phyloP scores from a whole-genome alignment of 1,140 invertebrate genomes.

The Hyles euphorbiae region DNA sequence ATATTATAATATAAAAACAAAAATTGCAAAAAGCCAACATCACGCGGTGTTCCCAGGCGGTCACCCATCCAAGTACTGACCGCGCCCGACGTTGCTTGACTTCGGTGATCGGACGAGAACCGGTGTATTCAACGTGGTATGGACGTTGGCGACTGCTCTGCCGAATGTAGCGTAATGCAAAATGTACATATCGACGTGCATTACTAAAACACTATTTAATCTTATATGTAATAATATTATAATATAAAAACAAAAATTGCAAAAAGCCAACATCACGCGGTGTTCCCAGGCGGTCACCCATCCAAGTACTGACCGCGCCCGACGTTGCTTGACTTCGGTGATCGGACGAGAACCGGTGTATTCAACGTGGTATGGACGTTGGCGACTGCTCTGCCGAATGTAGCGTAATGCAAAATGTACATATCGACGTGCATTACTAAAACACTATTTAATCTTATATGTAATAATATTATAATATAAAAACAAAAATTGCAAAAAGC shows the following conservation, averaged over 20 bases:
- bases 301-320: slow-evolving; percentile 25
- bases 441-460: too few species aligned
- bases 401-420: too few species aligned
- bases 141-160: slow-evolving; percentile 9
- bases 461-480: too few species aligned
- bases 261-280: slow-evolving; percentile 23
- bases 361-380: slow-evolving; percentile 22
- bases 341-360: slow-evolving; percentile 26
- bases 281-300: slow-evolving; percentile 27
- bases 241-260: neutral
- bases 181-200: too few species aligned
- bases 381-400: too few species aligned
- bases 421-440: too few species aligned
- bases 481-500: slow-evolving; percentile 8
- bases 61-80: slow-evolving; percentile 29
- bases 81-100: slow-evolving; percentile 27
- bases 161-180: too few species aligned
- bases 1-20: too few species aligned
- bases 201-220: too few species aligned
- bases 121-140: slow-evolving; percentile 26
- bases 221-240: too few species aligned
- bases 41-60: slow-evolving; percentile 26
- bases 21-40: slow-evolving; percentile 17
- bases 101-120: slow-evolving; percentile 30
- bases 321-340: slow-evolving; percentile 27